Evolutionary conservation across 2,888 invertebrate species (phyloP).

Genomic region (Deilephila porcellus): DNA sequence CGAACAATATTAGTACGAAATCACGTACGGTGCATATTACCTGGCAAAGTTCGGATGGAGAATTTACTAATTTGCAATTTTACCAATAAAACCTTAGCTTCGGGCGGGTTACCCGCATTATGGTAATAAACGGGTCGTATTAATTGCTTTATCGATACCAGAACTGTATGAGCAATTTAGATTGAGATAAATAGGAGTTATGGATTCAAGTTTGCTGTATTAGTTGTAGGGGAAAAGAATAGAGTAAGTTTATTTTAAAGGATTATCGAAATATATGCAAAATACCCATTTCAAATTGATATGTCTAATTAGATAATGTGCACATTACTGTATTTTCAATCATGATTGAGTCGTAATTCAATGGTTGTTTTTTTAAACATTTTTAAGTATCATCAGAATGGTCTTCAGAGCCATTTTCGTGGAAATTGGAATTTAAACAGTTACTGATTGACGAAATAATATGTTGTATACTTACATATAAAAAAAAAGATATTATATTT

Average conservation of each 20-base stretch:
- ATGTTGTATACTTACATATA: no score
- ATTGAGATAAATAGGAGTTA: constrained; percentile 63
- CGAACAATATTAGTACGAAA: constrained; percentile 45
- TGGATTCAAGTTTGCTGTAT: constrained; percentile 11
- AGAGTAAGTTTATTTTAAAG: not conserved
- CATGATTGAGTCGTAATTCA: no score
- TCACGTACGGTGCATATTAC: constrained; percentile 66
- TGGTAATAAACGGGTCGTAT: constrained; percentile 62
- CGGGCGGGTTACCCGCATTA: constrained; percentile 56
- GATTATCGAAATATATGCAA: not conserved
- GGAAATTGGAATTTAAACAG: no score
- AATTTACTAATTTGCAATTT: constrained; percentile 74
- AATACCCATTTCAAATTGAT: no score
- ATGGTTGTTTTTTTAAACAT: no score
- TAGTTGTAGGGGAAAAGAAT: not conserved
- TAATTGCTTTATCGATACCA: constrained; percentile 74
- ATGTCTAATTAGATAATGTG: no score
- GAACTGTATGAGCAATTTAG: constrained; percentile 72
- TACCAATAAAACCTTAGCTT: constrained; percentile 74
- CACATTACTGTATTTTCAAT: no score
- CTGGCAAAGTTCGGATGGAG: constrained; percentile 65
- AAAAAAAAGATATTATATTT: no score
- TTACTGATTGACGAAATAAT: no score
- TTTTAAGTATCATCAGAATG: no score
- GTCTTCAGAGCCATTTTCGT: no score